phyloP scores from a whole-genome alignment of 2,888 invertebrate genomes.

The Encarsia formosa region DNA sequence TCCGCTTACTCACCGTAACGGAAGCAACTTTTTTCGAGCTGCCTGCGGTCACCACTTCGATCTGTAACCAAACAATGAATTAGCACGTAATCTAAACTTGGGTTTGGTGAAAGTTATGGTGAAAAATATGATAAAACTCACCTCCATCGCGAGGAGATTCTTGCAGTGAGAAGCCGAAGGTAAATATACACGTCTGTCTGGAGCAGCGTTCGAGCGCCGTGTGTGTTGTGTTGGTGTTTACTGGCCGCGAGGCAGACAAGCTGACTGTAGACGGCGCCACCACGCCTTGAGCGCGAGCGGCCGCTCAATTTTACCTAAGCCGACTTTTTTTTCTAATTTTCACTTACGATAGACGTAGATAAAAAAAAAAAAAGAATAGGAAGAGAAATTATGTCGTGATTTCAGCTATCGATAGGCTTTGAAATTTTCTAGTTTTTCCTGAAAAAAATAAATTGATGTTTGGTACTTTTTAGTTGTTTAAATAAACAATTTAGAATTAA shows the following conservation, averaged over 20 bases:
- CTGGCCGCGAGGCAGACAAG: slow-evolving; percentile 4
- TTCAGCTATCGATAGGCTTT: too few relatives aligned
- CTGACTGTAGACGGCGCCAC: slow-evolving; percentile 20
- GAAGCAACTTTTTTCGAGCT: slow-evolving; percentile 44
- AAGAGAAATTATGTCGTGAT: too few relatives aligned
- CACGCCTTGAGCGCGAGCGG: background rate
- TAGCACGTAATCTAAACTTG: background rate
- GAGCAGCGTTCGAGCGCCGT: slow-evolving; percentile 14
- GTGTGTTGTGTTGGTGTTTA: slow-evolving; percentile 9
- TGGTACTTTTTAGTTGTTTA: too few relatives aligned
- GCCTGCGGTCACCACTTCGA: slow-evolving; percentile 48
- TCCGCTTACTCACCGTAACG: slow-evolving; percentile 44
- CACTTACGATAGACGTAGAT: too few relatives aligned
- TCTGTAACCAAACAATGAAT: slow-evolving; percentile 39
- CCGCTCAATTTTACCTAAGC: too few relatives aligned
- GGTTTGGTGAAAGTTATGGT: too few relatives aligned
- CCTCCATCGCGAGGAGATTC: slow-evolving; percentile 34
- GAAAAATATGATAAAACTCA: slow-evolving; percentile 20
- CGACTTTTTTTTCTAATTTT: too few relatives aligned
- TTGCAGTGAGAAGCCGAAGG: background rate
- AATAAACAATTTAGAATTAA: too few relatives aligned
- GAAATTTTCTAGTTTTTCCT: too few relatives aligned
- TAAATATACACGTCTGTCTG: slow-evolving; percentile 2
- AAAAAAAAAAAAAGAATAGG: too few relatives aligned
- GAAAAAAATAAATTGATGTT: too few relatives aligned